Percentiles rank a stretch among this genome's conserved stretches.
phyloP scores from a whole-genome alignment of 2,888 invertebrate genomes.

The Mesoligia furuncula region DNA sequence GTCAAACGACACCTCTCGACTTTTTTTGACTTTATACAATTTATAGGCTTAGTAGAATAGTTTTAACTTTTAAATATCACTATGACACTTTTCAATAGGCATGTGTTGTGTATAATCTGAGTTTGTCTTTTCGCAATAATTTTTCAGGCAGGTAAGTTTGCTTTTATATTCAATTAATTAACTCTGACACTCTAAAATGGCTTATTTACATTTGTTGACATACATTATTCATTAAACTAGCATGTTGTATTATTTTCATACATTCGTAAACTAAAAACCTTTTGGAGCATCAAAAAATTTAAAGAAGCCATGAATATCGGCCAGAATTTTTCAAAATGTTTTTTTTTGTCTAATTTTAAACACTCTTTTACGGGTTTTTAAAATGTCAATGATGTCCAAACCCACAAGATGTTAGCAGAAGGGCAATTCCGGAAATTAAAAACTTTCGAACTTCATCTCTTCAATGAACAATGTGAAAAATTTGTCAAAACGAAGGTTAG shows the following conservation, averaged over 20 bases:
- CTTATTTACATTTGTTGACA: constrained; percentile 29
- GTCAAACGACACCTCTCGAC: no score
- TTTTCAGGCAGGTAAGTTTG: constrained; percentile 54
- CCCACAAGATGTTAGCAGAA: background rate
- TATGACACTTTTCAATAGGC: constrained; percentile 33
- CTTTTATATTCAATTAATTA: constrained; percentile 28
- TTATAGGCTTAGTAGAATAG: background rate
- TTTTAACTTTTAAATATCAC: background rate
- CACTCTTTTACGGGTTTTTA: background rate
- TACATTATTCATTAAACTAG: background rate
- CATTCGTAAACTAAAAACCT: background rate
- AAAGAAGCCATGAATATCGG: background rate
- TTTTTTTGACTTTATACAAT: background rate
- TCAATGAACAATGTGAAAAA: background rate
- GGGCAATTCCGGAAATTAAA: background rate
- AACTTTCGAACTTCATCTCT: background rate
- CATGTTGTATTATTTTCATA: constrained; percentile 12
- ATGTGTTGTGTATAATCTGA: constrained; percentile 42
- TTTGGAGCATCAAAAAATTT: background rate
- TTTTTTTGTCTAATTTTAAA: background rate
- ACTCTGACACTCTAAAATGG: constrained; percentile 9
- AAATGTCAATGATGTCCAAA: background rate
- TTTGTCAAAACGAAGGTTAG: background rate
- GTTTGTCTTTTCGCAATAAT: constrained; percentile 42
- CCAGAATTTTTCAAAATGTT: background rate